A percentile compares a stretch with the other conserved stretches of the same genome.
These are phyloP conservation scores for Eulacestoma nigropectus DNA, from an alignment of 2,113 vertebrate species.

Conservation along the genomic window DNA sequence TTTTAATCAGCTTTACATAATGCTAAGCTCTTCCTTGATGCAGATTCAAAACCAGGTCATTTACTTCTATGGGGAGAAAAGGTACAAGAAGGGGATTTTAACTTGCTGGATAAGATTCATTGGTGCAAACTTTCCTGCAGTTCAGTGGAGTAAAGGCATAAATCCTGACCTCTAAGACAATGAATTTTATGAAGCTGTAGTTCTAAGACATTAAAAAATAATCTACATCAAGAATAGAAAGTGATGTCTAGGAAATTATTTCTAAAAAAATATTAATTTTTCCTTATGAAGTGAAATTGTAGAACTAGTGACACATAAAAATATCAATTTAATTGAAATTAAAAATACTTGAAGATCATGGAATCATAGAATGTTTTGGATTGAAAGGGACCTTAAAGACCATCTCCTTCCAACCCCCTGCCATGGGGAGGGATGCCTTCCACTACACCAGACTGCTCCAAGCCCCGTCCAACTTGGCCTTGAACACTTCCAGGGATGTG, in stretches of 20 bases:
- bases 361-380: background rate
- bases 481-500: background rate
- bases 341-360: background rate
- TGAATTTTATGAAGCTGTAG: background rate
- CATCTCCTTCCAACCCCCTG: rapidly evolving
- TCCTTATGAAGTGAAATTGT: background rate
- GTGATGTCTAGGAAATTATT: background rate
- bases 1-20: background rate
- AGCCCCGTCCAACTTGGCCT: background rate
- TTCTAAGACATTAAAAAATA: background rate
- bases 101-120: background rate
- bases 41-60: background rate
- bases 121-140: background rate
- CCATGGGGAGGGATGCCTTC: background rate
- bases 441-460: rapidly evolving
- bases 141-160: background rate
- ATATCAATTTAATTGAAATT: background rate
- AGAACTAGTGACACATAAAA: background rate
- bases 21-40: background rate
- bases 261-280: background rate
- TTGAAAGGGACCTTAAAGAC: background rate
- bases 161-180: background rate
- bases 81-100: background rate
- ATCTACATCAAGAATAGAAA: background rate
- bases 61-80: background rate